These are phyloP conservation scores for Salvelinus sp. DNA, from an alignment of 2,113 vertebrate genomes.

Conservation along the genomic window DNA sequence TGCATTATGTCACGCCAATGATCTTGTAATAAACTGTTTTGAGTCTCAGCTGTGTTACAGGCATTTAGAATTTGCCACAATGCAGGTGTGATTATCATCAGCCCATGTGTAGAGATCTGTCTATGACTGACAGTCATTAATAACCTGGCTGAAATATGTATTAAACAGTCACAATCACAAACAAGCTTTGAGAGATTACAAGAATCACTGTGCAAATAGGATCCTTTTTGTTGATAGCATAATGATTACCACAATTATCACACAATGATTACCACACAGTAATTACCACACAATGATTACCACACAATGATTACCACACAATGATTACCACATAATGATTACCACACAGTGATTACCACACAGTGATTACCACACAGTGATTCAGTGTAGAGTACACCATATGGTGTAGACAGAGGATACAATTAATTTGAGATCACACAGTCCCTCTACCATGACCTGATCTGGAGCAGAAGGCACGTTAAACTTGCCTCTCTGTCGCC, in stretches of 20 bases:
- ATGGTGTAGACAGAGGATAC: not conserved
- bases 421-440: not conserved
- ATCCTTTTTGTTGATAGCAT: not conserved
- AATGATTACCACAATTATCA: not conserved
- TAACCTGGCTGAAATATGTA: not conserved
- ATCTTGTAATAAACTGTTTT: not conserved
- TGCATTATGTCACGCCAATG: not conserved
- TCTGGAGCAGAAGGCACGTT: not conserved
- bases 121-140: conserved; percentile 15
- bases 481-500: not conserved
- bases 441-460: not conserved
- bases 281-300: not conserved
- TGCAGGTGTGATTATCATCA: not conserved
- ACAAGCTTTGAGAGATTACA: not conserved
- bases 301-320: not conserved
- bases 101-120: conserved; percentile 12
- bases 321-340: not conserved
- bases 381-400: not conserved
- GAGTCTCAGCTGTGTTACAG: not conserved
- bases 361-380: not conserved
- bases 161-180: not conserved
- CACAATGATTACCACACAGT: not conserved
- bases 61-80: not conserved
- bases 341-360: not conserved
- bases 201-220: no score